Base-by-base conservation (phyloP, 2,797 vertebrate species). In the Phyllotis vaccarum region DNA sequence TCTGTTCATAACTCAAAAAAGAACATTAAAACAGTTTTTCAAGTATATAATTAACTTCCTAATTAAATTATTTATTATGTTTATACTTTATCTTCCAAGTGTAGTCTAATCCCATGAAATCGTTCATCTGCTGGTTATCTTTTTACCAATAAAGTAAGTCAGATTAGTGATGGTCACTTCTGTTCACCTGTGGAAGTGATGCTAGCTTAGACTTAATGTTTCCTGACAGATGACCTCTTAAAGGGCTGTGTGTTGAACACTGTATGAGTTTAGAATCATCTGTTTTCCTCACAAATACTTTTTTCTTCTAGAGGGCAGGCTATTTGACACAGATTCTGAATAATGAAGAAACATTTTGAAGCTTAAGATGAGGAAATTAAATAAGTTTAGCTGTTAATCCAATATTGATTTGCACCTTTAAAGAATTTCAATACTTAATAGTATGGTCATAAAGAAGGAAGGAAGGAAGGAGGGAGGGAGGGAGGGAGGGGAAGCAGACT, bases 201-300 rank as follows among this genome's bases (percentile, higher is more conserved):
- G 82, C 70, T 12, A 2, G 74, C 13, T 31, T 13, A 40, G 17
- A 34, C 5, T 87, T 56, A 86, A 68, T 66, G 40, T 92, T 92
- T 85, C 52, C 76, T 88, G n/a, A 64, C 37, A 58, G 58, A 22
- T 86, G 24, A 95, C 75, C 92, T 91, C 81, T 86, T 19, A 96
- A 74, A 95, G 72, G 74, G 93, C 16, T 83, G 43, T 88, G 21
- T 62, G 64, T 1, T 83, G 37, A 19, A 86, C 62, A 2, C 34
- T 60, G 9, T 22, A 85, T 13, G 68, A 43, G 88, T 92, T 94
- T 37, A 94, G 34, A 96, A 85, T 80, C 40, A 85, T 60, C 60
- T 96, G n/a, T n/a, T 96, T 91, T 66, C 83, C 37, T 94, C 64
- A 66, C 6, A 72, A 80, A 87, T 40, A 83, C 43, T 95, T 85